Evolutionary conservation across 2,888 invertebrate genomes (phyloP), one percentile per base, ranked within the genome.

Genomic region (Neoaliturus tenellus): DNA sequence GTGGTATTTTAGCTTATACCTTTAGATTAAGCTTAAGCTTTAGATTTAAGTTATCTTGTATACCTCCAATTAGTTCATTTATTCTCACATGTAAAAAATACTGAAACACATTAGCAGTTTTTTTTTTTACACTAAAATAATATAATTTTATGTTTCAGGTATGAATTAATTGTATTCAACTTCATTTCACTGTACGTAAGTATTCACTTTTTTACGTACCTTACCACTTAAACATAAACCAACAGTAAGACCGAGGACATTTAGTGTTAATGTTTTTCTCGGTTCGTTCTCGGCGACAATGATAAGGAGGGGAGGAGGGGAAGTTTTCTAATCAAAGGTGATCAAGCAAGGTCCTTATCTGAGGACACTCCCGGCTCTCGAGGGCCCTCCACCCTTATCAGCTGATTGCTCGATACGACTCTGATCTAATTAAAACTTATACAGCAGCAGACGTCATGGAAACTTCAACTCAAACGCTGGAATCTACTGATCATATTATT

Each of bases 261-360:
- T 41, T 41, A 41, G 14, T n/a, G n/a, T 25, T 5, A 20, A 55
- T 14, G 55, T 55, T 5, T 20, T 55, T 20, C 55, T 55, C 62
- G 20, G 2, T 51, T 51, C 4, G 62, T 62, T 28, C 62, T 14
- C 4, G 14, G 62, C 17, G 62, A 62, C 62, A 55, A 55, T 55
- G 55, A 55, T 55, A 62, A 62, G 14, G 62, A 17, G 14, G 20
- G 14, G 2, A 10, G n/a, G 28, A 62, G 28, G 62, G 62, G 62
- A 62, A 62, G 62, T 62, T 62, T 62, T 62, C 28, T 62, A 62
- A 62, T 62, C 62, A 62, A 62, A 62, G 62, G 62, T 62, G 62
- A 62, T 62, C 62, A 62, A 62, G 62, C 28, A 62, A 62, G 62
- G 62, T 17, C 62, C 62, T 62, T 62, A 62, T 62, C 62, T 62